These are phyloP conservation scores for Diarsia brunnea DNA, from an alignment of 2,888 invertebrate genomes.

Conservation along the genomic window DNA sequence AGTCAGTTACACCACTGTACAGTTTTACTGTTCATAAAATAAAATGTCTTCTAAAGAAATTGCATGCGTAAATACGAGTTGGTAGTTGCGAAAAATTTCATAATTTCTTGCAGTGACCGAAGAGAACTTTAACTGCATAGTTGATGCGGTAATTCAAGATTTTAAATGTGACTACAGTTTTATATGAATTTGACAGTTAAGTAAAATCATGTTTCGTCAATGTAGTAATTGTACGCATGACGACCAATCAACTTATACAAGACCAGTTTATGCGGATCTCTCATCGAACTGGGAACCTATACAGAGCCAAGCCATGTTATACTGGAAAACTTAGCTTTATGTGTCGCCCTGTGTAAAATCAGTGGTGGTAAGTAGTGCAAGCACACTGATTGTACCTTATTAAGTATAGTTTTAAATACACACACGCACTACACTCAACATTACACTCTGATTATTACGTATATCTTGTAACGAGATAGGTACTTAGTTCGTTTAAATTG, in stretches of 20 bases:
- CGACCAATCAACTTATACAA: no score
- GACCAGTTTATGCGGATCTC: no score
- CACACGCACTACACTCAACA: no score
- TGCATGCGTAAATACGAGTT: slow-evolving; percentile 12
- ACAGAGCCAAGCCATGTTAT: no score
- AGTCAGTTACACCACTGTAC: neutral
- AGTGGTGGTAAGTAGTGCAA: no score
- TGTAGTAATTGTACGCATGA: no score
- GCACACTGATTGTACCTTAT: neutral
- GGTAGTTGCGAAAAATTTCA: slow-evolving; percentile 16
- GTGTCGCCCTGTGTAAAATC: no score
- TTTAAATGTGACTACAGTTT: neutral
- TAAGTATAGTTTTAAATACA: neutral
- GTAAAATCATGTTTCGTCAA: neutral
- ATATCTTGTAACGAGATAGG: neutral
- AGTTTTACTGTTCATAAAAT: neutral
- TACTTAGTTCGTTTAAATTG: neutral
- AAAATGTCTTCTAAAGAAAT: slow-evolving; percentile 6
- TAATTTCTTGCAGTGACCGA: slow-evolving; percentile 4
- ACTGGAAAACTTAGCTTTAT: no score
- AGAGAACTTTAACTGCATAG: neutral
- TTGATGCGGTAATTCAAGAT: neutral
- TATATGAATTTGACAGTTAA: neutral
- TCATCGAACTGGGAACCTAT: no score
- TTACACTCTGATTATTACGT: neutral